Evolutionary conservation across 1,140 invertebrate species (phyloP).

Genomic region (Rhizoglyphus robini): DNA sequence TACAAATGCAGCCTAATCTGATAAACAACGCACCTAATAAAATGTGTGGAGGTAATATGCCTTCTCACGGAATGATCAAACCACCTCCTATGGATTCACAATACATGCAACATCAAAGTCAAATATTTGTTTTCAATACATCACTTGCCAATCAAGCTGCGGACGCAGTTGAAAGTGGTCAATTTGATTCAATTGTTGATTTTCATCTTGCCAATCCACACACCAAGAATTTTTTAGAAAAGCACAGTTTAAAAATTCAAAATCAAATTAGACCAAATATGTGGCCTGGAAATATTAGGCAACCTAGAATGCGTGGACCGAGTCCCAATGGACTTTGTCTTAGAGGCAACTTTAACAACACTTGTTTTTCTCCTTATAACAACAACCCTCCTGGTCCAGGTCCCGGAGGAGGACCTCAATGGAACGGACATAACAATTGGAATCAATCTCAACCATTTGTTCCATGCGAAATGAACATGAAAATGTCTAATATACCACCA

Average conservation of each 20-base stretch:
- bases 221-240: conserved; percentile 88
- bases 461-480: conserved; percentile 11
- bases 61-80: not conserved
- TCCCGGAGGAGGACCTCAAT: conserved; percentile 22
- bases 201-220: conserved; percentile 87
- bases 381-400: conserved; percentile 22
- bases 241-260: conserved; percentile 73
- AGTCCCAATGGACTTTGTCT: conserved; percentile 22
- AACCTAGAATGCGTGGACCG: conserved; percentile 22
- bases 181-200: conserved; percentile 78
- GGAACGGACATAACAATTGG: conserved; percentile 17
- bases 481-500: not conserved
- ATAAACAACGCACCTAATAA: not conserved
- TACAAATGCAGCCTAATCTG: not conserved
- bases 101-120: conserved; percentile 89
- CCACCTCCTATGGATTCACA: conserved; percentile 1
- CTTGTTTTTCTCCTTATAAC: not conserved
- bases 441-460: not conserved
- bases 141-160: conserved; percentile 83
- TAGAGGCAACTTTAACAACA: not conserved
- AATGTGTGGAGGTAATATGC: not conserved
- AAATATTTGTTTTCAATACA: conserved; percentile 95
- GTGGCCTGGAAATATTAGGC: conserved; percentile 38
- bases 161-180: conserved; percentile 71
- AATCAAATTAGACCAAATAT: conserved; percentile 58